These are phyloP conservation scores for Isichthys henryi DNA, from an alignment of 2,113 vertebrate species.

Conservation along the genomic window DNA sequence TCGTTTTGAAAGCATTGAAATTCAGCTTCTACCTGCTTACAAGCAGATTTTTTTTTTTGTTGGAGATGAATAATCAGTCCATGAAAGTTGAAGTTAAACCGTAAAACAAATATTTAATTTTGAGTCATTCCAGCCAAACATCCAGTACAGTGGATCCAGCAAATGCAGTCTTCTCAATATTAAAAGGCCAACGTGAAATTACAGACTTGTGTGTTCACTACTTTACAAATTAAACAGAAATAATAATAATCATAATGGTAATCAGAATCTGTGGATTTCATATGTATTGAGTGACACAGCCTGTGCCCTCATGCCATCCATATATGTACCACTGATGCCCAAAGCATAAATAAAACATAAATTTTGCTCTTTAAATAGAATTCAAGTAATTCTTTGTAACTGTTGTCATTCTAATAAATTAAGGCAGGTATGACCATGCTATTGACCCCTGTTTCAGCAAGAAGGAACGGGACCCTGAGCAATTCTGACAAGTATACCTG, in stretches of 20 bases:
- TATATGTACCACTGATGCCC: neutral
- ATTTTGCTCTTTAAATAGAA: neutral
- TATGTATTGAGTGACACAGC: neutral
- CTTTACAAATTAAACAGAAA: neutral
- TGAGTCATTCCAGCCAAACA: neutral
- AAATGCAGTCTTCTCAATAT: neutral
- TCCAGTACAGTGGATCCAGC: neutral
- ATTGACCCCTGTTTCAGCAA: neutral
- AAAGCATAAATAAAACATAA: neutral
- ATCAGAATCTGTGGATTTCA: neutral
- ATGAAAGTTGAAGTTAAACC: no score
- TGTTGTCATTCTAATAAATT: neutral
- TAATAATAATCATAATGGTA: neutral
- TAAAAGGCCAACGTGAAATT: neutral
- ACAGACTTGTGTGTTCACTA: neutral
- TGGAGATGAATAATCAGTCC: no score
- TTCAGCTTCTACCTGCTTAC: no score
- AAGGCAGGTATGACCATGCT: neutral
- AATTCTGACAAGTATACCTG: neutral
- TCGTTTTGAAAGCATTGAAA: no score
- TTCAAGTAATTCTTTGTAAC: neutral
- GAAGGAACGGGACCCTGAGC: neutral
- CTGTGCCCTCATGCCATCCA: neutral
- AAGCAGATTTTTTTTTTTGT: no score
- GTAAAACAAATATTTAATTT: no score